Conservation (phyloP, 2,797 vertebrate species). For the Acanthornis magna region DNA sequence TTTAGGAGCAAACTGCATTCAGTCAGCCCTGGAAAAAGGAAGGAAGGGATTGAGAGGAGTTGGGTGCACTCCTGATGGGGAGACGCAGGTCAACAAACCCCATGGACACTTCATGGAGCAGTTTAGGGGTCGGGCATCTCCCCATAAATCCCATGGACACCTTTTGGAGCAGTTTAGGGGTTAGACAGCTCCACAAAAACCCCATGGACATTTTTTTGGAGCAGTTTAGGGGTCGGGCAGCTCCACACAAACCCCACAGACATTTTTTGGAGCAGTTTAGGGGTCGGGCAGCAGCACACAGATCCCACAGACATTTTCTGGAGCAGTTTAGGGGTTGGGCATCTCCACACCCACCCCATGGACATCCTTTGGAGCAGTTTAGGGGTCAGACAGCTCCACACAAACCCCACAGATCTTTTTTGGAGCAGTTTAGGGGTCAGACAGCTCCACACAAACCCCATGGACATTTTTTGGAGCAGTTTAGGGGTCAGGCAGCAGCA, state of each 20-base stretch:
- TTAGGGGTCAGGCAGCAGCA: not conserved
- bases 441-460: not conserved
- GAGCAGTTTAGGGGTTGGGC: not conserved
- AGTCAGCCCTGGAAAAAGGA: not conserved
- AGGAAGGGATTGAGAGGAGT: not conserved
- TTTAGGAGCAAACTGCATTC: not conserved
- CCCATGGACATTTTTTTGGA: fast-evolving
- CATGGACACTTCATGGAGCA: not conserved
- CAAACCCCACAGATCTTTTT: not conserved
- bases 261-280: too few species aligned
- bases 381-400: not conserved
- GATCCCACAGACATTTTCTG: fast-evolving
- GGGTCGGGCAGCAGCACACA: too few species aligned
- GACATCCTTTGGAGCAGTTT: not conserved
- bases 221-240: not conserved
- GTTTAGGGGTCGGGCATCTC: not conserved
- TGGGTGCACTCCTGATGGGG: not conserved
- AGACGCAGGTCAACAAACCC: not conserved
- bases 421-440: not conserved
- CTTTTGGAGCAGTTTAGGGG: not conserved
- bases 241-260: not conserved
- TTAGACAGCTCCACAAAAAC: fast-evolving
- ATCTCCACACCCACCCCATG: not conserved
- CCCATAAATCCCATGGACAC: not conserved
- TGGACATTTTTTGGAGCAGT: not conserved